These are phyloP conservation scores for Calephelis virginiensis DNA, from an alignment of 1,140 invertebrate genomes.

Conservation along the genomic window DNA sequence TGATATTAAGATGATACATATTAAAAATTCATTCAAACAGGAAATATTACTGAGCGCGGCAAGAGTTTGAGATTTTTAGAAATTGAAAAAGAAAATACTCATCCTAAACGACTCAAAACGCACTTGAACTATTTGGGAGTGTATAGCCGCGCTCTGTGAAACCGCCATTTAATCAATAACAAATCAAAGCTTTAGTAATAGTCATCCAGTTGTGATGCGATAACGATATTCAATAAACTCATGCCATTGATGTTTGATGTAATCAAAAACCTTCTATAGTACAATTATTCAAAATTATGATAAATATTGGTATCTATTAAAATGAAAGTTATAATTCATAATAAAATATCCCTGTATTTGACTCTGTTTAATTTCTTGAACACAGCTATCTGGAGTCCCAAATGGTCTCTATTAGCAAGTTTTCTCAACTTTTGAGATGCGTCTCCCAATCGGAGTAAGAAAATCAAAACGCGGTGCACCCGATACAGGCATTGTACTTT, in stretches of 20 bases:
- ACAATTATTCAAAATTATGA: constrained; percentile 32
- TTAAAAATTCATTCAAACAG: constrained; percentile 19
- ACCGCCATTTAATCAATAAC: constrained; percentile 64
- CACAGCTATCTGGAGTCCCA: constrained; percentile 54
- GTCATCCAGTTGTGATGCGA: constrained; percentile 39
- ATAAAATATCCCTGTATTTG: constrained; percentile 75
- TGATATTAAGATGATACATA: constrained; percentile 15
- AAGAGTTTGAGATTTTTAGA: constrained; percentile 7
- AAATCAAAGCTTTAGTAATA: constrained; percentile 75
- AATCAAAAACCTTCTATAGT: constrained; percentile 11
- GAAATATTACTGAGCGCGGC: constrained; percentile 10
- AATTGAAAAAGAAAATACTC: constrained; percentile 5
- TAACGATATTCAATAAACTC: constrained; percentile 20
- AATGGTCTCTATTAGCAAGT: constrained; percentile 4
- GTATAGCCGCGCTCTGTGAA: constrained; percentile 33
- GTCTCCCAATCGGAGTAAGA: no score
- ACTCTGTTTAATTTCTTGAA: constrained; percentile 74
- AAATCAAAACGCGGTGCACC: no score
- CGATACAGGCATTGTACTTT: no score
- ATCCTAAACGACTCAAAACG: neutral
- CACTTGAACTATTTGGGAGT: neutral
- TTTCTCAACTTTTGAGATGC: no score
- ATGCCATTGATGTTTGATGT: neutral
- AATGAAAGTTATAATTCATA: constrained; percentile 58
- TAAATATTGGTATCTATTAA: constrained; percentile 45